Base-by-base conservation (phyloP, 2,113 vertebrate species). In the Cariama cristata region DNA sequence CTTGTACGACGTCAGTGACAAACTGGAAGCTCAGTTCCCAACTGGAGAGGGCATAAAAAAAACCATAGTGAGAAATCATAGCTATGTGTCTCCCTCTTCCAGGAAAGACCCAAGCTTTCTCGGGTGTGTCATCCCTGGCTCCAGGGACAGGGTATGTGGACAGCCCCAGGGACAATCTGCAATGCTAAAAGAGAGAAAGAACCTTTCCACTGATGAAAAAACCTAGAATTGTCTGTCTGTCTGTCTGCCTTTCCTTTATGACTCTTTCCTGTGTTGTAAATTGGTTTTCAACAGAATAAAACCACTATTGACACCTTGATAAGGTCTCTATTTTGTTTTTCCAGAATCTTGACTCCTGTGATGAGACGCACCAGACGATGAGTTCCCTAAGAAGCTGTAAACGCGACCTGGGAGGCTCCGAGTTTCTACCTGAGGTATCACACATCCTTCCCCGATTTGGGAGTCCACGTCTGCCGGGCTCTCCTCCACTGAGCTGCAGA, bases 361-460 rank as follows among this genome's bases (percentile, higher is more conserved):
- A 75, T 0, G 5, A 53, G 53, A 33, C 53, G 33, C 23, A 30
- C 28, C 33, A 33, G 69, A 28, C 69, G 24, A 15, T 0, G 2
- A 38, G 12, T 49, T 38, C 58, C 58, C 23, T 11, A 8, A 38
- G 64, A 49, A 44, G 35, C 56, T 24, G 50, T 18, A 12, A 55
- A 49, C 0, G 1, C 6, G 42, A 49, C 42, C 64, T 15, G n/a
- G 24, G 35, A 11, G 38, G 44, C 19, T 64, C 38, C 0, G 3
- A 45, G 58, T 59, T 79, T 35, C 89, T 79, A 38, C 23, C 74
- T 44, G 32, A 44, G 35, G 24, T 6, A 42, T 50, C 62, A 24
- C n/a, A n/a, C 40, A 14, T 14, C 49, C n/a, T 35, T 26, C 55
- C 40, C 30, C 13, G 21, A 27, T 40, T 8, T 42, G 15, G 19